Percentiles rank a stretch among this genome's conserved stretches.
Evolutionary conservation across 2,113 vertebrate species (phyloP).

Genomic region (Tychaedon coryphoeus): DNA sequence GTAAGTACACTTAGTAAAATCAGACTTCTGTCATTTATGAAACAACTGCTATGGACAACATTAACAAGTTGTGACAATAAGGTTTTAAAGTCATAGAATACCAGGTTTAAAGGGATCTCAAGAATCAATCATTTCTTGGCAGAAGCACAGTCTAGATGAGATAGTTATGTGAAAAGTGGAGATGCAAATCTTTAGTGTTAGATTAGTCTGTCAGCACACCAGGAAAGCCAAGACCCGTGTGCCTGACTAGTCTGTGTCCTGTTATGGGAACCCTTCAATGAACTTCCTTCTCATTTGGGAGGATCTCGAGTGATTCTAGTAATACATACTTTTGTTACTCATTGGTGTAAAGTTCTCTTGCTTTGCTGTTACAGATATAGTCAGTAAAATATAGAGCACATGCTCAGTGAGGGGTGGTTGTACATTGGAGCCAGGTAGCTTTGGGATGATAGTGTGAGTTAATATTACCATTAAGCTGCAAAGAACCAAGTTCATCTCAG

Average conservation of each 20-base stretch:
- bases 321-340: not conserved
- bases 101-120: not conserved
- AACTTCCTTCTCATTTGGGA: not conserved
- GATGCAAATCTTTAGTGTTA: not conserved
- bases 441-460: not conserved
- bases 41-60: not conserved
- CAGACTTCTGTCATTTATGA: not conserved
- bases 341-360: not conserved
- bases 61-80: not conserved
- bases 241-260: not conserved
- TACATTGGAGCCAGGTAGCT: not conserved
- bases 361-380: not conserved
- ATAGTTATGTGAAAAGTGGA: not conserved
- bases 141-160: rapidly evolving
- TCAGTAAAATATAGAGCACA: not conserved
- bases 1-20: constrained; percentile 16
- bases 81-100: not conserved
- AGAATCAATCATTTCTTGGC: not conserved
- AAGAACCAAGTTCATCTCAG: not conserved
- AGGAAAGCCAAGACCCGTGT: not conserved
- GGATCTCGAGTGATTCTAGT: not conserved
- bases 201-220: not conserved
- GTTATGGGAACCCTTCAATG: not conserved
- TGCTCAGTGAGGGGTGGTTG: rapidly evolving
- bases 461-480: not conserved